Percentiles rank a stretch among this genome's conserved stretches.
Conservation (phyloP, 2,113 vertebrate species). For the Apeltes quadracus region DNA sequence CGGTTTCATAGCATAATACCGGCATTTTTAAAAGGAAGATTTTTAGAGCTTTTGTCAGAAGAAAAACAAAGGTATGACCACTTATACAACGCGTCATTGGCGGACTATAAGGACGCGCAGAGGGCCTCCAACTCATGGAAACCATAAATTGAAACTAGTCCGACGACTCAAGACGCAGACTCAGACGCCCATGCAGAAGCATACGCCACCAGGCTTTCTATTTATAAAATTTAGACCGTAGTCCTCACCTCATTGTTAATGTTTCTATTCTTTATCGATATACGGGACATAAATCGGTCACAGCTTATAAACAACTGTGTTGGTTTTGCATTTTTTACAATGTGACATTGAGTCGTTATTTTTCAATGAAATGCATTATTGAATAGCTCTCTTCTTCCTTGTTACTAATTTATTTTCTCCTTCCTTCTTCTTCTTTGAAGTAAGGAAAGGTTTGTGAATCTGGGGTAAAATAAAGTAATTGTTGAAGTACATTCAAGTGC, state of each 20-base stretch:
- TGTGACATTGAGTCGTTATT: background rate
- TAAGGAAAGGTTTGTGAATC: background rate
- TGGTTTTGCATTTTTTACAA: conserved; percentile 12
- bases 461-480: background rate
- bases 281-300: conserved; percentile 1
- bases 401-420: conserved; percentile 44
- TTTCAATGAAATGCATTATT: conserved; percentile 1
- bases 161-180: no score
- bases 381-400: background rate
- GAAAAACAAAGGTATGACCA: no score
- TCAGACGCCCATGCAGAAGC: no score
- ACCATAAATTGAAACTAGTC: no score
- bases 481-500: background rate
- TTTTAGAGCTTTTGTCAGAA: no score
- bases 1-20: no score
- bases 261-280: conserved; percentile 36
- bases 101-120: no score
- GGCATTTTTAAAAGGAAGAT: no score
- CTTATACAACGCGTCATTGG: no score
- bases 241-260: background rate
- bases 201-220: no score
- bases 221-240: background rate
- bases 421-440: background rate
- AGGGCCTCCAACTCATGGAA: no score
- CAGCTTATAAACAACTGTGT: conserved; percentile 6